Percentiles rank a stretch among this genome's conserved stretches.
phyloP scores from a whole-genome alignment of 2,797 vertebrate species.

The Enteromius fasciolatus region DNA sequence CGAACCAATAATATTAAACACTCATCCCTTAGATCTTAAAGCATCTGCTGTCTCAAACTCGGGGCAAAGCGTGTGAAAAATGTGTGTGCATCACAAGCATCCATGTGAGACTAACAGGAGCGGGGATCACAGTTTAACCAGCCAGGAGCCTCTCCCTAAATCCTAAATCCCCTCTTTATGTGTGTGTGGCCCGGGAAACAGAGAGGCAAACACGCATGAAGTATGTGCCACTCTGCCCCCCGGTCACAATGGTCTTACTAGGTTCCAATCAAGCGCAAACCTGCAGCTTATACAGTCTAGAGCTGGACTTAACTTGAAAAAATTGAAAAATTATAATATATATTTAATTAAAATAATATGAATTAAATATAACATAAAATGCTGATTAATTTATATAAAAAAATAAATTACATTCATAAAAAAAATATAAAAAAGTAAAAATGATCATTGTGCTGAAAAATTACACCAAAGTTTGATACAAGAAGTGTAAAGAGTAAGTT shows the following conservation, averaged over 20 bases:
- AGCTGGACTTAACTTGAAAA: constrained; percentile 21
- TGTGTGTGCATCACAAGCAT: constrained; percentile 55
- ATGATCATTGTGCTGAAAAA: neutral
- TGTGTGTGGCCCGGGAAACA: constrained; percentile 53
- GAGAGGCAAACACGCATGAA: constrained; percentile 63
- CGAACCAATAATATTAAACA: neutral
- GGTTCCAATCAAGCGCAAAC: constrained; percentile 44
- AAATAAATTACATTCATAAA: too few relatives aligned
- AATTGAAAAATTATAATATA: neutral
- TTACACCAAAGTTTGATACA: neutral
- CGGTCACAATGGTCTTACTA: constrained; percentile 43
- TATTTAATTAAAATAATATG: neutral
- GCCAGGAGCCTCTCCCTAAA: constrained; percentile 60
- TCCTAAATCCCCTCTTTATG: constrained; percentile 61
- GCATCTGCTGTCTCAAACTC: constrained; percentile 31
- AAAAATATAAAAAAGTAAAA: neutral
- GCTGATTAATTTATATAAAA: neutral
- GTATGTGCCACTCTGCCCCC: constrained; percentile 55
- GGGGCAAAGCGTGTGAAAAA: constrained; percentile 55
- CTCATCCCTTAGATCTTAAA: neutral
- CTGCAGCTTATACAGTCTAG: constrained; percentile 27
- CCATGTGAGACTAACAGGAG: constrained; percentile 63
- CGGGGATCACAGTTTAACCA: constrained; percentile 58
- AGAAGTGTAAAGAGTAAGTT: neutral
- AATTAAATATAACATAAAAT: neutral